A percentile compares a stretch with the other conserved stretches of the same genome.
Conservation (phyloP, 2,113 vertebrate species). For the Dipodomys stephensi region DNA sequence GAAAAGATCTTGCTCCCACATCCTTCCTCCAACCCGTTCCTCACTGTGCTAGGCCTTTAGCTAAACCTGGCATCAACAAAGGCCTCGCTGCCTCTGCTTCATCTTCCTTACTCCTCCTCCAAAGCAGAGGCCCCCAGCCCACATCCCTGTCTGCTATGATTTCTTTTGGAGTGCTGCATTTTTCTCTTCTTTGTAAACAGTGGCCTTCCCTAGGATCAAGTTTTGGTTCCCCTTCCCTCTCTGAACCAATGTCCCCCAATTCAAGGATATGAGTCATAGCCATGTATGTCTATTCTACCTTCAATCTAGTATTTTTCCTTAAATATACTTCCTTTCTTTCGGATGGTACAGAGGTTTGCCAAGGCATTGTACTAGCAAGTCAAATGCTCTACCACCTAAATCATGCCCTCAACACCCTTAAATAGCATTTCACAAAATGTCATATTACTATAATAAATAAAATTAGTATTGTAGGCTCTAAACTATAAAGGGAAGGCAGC, state of each 20-base stretch:
- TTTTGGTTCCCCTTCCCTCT: neutral
- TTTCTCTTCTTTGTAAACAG: neutral
- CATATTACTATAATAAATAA: neutral
- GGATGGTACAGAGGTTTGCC: too few relatives aligned
- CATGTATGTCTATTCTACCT: neutral
- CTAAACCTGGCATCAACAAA: neutral
- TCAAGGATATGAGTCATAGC: neutral
- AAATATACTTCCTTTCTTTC: neutral
- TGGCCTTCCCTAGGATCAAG: neutral
- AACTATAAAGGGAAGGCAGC: conserved; percentile 19
- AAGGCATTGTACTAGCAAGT: too few relatives aligned
- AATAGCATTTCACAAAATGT: neutral
- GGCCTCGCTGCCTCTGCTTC: neutral
- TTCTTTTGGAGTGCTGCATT: neutral
- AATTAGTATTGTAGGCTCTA: neutral
- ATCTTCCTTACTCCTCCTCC: neutral
- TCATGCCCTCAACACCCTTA: neutral
- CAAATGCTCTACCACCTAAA: too few relatives aligned
- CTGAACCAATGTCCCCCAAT: neutral
- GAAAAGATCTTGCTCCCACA: neutral
- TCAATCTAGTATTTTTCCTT: conserved; percentile 7
- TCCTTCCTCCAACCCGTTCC: neutral
- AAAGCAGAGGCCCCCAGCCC: rapidly evolving
- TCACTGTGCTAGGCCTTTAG: neutral
- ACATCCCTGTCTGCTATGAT: neutral